phyloP scores from a whole-genome alignment of 2,113 vertebrate genomes.

The Otus sunia region DNA sequence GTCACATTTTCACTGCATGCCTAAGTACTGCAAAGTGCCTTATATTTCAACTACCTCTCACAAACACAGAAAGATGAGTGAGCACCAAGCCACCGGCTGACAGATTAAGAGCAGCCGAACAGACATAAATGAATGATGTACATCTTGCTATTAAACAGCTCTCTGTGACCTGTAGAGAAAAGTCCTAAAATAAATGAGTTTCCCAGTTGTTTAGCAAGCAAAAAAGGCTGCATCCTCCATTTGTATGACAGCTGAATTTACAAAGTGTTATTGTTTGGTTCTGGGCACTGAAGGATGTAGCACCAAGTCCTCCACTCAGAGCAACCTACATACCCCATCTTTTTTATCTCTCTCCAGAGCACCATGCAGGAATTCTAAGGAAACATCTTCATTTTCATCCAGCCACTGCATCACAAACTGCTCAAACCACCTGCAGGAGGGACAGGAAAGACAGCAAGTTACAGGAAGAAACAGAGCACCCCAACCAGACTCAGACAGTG shows the following conservation, averaged over 20 bases:
- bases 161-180: background rate
- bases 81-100: background rate
- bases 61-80: background rate
- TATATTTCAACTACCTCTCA: background rate
- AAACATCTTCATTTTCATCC: slow-evolving; percentile 96
- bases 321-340: slow-evolving; percentile 86
- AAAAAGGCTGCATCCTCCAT: background rate
- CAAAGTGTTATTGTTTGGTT: background rate
- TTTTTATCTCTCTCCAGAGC: slow-evolving; percentile 98
- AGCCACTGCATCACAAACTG: slow-evolving; percentile 98
- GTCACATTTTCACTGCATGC: background rate
- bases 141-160: background rate
- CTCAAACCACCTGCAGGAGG: slow-evolving; percentile 87
- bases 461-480: background rate
- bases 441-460: background rate
- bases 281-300: background rate
- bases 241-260: background rate
- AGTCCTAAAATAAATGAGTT: background rate
- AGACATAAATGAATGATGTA: background rate
- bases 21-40: background rate
- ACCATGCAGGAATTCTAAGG: slow-evolving; percentile 94
- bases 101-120: background rate
- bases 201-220: background rate
- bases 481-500: background rate
- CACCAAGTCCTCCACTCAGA: background rate